Percentiles rank a stretch among this genome's conserved stretches.
Evolutionary conservation across 2,888 invertebrate species (phyloP).

Genomic region (Rhagonycha fulva): DNA sequence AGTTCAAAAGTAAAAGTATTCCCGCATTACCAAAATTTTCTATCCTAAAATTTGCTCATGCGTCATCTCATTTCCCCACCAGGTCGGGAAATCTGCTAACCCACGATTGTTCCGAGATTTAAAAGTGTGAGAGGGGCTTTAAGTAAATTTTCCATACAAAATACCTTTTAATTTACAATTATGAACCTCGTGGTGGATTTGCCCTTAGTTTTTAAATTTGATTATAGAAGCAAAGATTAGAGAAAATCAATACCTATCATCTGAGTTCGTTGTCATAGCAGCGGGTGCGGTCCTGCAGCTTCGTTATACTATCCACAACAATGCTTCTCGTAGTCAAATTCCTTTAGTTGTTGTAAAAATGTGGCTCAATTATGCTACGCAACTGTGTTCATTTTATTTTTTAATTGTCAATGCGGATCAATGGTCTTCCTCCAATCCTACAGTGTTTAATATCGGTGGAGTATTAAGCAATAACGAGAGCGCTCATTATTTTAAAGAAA

Average conservation of each 20-base stretch:
- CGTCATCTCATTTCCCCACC: not conserved
- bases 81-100: not conserved
- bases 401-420: conserved; percentile 33
- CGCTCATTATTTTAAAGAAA: conserved; percentile 78
- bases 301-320: conserved; percentile 7
- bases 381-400: not conserved
- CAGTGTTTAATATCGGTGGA: conserved; percentile 86
- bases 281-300: conserved; percentile 39
- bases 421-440: conserved; percentile 46
- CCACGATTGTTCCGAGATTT: not conserved
- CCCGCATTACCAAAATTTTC: not conserved
- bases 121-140: not conserved
- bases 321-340: not conserved
- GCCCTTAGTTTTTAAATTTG: not conserved
- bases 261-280: conserved; percentile 35
- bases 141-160: not conserved
- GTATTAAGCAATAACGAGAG: conserved; percentile 85
- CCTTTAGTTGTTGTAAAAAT: not conserved
- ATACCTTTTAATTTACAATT: not conserved
- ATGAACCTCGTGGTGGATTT: not conserved
- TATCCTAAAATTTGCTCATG: not conserved
- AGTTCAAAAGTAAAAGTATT: not conserved
- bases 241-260: conserved; percentile 40
- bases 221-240: not conserved
- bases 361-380: not conserved